These are phyloP conservation scores for Adelosebastes latens DNA, from an alignment of 2,797 vertebrate species.

Conservation along the genomic window DNA sequence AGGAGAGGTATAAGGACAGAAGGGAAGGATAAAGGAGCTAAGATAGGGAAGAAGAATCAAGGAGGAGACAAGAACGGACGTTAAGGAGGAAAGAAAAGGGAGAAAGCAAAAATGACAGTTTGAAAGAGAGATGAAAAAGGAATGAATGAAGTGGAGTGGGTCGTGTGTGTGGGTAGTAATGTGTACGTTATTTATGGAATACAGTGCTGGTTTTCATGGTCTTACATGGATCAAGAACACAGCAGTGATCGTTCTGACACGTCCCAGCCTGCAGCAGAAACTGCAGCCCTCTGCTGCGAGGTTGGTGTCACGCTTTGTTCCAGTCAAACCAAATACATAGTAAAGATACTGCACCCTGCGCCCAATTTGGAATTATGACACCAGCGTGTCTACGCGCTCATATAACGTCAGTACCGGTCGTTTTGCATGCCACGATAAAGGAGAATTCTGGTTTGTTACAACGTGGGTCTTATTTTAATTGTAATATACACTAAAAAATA, in stretches of 20 bases:
- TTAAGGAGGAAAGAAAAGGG: background rate
- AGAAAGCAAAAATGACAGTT: background rate
- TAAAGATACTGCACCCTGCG: conserved; percentile 14
- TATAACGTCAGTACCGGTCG: background rate
- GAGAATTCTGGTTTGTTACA: background rate
- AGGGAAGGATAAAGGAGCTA: background rate
- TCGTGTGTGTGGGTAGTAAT: conserved; percentile 1
- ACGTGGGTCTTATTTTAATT: background rate
- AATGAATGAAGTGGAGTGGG: conserved; percentile 9
- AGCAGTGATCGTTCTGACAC: conserved; percentile 44
- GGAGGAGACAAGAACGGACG: background rate
- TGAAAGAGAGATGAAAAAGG: conserved; percentile 2
- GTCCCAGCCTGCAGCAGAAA: conserved; percentile 29
- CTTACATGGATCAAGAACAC: conserved; percentile 46
- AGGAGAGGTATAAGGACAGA: background rate
- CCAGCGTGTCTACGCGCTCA: background rate
- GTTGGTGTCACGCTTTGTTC: conserved; percentile 45
- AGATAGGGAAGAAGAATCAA: background rate
- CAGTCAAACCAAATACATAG: conserved; percentile 21
- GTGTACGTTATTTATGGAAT: conserved; percentile 39
- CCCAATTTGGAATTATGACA: conserved; percentile 5
- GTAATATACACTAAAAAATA: background rate
- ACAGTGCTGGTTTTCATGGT: conserved; percentile 42
- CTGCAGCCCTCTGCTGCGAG: conserved; percentile 24
- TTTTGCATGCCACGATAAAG: background rate